phyloP scores from a whole-genome alignment of 2,113 vertebrate species.

The Vulpes ferrilata region DNA sequence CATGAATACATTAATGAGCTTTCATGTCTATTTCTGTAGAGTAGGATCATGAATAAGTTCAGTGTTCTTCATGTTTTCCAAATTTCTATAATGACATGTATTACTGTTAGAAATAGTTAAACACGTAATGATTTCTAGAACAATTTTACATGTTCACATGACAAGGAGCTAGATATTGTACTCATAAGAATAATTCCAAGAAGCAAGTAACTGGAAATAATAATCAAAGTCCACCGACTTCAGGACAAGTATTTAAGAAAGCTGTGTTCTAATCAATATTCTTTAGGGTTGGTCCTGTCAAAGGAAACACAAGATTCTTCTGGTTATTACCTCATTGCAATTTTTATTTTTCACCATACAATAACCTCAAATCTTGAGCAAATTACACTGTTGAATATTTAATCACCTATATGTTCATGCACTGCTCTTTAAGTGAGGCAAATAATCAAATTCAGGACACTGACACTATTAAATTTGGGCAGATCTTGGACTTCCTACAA shows the following conservation, averaged over 20 bases:
- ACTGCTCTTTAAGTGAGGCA: not conserved
- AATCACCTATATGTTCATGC: not conserved
- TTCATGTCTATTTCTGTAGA: not conserved
- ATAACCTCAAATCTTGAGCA: not conserved
- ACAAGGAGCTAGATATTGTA: not conserved
- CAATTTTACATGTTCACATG: not conserved
- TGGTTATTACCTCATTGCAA: not conserved
- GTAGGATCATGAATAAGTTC: not conserved
- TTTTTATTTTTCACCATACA: not conserved
- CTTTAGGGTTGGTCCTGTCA: not conserved
- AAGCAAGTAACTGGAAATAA: not conserved
- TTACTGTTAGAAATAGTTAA: not conserved
- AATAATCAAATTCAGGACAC: not conserved
- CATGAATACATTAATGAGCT: not conserved
- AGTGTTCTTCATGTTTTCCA: conserved; percentile 17
- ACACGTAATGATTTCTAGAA: not conserved
- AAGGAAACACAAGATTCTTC: not conserved
- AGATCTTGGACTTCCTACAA: not conserved
- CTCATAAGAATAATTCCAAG: not conserved
- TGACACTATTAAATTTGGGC: not conserved
- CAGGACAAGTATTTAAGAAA: not conserved
- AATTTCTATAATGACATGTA: not conserved
- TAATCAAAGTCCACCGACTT: not conserved
- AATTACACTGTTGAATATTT: not conserved
- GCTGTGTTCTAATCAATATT: not conserved